Base-by-base conservation (phyloP, 2,797 vertebrate species). In the Mastacembelus armatus region DNA sequence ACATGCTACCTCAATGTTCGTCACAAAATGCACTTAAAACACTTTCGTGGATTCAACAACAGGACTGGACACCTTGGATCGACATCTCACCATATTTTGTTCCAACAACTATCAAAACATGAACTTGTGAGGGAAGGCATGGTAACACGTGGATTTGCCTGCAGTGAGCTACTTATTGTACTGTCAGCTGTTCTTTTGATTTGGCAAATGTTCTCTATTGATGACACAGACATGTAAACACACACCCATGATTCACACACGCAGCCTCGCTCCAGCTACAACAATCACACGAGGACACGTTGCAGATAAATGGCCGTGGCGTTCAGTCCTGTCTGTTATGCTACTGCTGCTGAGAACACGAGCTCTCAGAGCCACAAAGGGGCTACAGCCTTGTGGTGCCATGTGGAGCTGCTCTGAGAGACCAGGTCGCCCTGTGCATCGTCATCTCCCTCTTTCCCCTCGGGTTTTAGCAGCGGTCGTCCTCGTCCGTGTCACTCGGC, bases 401-500 rank as follows among this genome's bases (percentile, higher is more conserved):
- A 18, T 9, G 10, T 44, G 54, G 60, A 63, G 69, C 36, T 26
- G 60, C 62, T 77, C 61, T 33, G 48, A 56, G 36, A 54, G 32
- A 51, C 47, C 45, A 36, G 15, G 38, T 48, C 11, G 1, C 29
- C 64, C 33, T 21, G 27, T 64, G 48, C 29, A 15, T 71, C 63
- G 33, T n/a, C n/a, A n/a, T 33, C 69, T 45, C 49, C 27, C 0
- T 71, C 27, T 22, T 45, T 44, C 27, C 61, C 29, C 73, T 35
- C 19, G 26, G 0, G 19, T 86, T 93, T 93, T 95, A 99, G 95
- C 98, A 99, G 79, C 94, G 95, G 88, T 98, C 97, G 0, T 99
- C 98, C 85, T 99, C 97, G 55, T 99, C 98, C 2, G 97, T 98
- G 90, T 99, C 98, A 65, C 96, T 98, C 29, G 96, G 92, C 70